Evolutionary conservation across 2,113 vertebrate genomes (phyloP).

Genomic region (Noctilio leporinus): DNA sequence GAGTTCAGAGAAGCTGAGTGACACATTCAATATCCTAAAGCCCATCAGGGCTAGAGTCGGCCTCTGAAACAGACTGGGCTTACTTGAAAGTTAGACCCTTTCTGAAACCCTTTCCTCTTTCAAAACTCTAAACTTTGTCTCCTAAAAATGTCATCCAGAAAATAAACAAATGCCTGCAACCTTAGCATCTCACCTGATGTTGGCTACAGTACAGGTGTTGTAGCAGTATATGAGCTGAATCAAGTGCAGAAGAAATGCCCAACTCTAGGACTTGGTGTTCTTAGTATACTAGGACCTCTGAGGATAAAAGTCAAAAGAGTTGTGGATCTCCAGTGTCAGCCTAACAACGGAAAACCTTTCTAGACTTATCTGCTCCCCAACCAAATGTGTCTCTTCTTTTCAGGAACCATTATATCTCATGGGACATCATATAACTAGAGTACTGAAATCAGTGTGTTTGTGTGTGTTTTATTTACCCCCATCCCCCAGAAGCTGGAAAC

Average conservation of each 20-base stretch:
- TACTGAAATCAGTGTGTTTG: accelerated
- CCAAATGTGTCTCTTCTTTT: background rate
- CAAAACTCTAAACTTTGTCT: background rate
- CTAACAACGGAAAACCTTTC: background rate
- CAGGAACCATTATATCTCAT: accelerated
- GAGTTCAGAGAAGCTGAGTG: too few relatives aligned
- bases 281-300: accelerated
- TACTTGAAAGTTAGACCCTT: background rate
- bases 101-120: background rate
- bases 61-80: background rate
- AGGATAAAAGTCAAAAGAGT: background rate
- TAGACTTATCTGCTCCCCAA: background rate
- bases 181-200: background rate
- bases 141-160: background rate
- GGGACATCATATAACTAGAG: accelerated
- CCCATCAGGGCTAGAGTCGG: accelerated
- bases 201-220: accelerated
- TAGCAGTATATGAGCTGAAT: background rate
- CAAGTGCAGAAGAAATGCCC: background rate
- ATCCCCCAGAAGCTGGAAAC: background rate
- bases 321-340: background rate
- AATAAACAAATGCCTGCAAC: background rate
- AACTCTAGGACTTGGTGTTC: too few relatives aligned
- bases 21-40: too few relatives aligned
- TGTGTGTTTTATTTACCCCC: too few relatives aligned